phyloP scores from a whole-genome alignment of 2,113 vertebrate genomes.

The Saguinus midas region DNA sequence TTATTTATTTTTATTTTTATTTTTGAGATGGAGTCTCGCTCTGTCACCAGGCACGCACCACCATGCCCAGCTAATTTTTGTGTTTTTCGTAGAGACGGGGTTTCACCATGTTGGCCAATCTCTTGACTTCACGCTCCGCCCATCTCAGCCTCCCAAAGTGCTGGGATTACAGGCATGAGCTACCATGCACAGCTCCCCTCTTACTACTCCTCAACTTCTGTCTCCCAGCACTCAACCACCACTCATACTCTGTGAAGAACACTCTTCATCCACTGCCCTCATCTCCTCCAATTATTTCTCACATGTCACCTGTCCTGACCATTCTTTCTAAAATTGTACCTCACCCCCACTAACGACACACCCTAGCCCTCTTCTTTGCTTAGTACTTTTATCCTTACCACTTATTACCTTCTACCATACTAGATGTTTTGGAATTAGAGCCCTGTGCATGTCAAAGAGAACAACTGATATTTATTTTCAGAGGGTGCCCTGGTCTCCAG shows the following conservation, averaged over 20 bases:
- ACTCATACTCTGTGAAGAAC: neutral
- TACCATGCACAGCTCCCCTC: neutral
- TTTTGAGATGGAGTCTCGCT: no score
- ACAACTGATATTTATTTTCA: neutral
- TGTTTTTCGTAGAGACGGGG: no score
- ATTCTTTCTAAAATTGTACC: neutral
- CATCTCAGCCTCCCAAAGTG: no score
- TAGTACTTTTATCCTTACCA: neutral
- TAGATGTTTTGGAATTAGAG: neutral
- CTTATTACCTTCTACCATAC: neutral
- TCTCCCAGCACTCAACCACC: neutral
- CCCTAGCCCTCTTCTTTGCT: neutral
- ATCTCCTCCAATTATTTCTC: neutral
- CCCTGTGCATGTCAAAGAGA: neutral
- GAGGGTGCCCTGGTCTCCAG: neutral
- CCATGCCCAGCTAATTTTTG: no score
- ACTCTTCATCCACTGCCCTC: no score
- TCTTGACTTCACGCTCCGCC: no score
- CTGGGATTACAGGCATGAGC: no score
- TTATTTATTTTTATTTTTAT: no score
- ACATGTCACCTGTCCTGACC: neutral
- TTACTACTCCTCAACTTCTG: neutral
- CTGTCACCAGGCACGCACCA: no score
- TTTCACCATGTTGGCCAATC: no score
- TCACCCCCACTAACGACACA: neutral